Base-by-base conservation (phyloP, 1,140 invertebrate species). In the Diachasma alloeum region DNA sequence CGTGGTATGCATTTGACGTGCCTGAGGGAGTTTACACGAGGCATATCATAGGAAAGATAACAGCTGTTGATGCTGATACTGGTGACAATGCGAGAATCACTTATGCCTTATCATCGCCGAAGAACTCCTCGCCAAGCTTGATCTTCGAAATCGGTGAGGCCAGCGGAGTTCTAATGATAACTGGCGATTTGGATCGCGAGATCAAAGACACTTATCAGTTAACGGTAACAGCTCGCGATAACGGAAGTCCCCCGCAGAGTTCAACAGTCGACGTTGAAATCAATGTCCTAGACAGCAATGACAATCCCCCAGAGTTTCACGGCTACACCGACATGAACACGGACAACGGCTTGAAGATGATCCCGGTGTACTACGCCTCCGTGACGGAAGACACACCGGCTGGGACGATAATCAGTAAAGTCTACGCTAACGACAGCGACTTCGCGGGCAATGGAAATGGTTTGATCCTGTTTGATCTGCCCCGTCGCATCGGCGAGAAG, bases 341-440 rank as follows among this genome's bases (percentile, higher is more conserved):
- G 44, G 75, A 72, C 17, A 78, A 81, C 15, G 48, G 72, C 10
- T 74, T 76, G 11, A 37, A 83, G 53, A 26, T 76, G 0, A 66
- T 94, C 10, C 94, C 95, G 0, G 90, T 96, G 6, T 96, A 95
- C 80, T 93, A 92, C 78, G 92, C 93, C 0, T 92, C 92, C 8
- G 84, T 95, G 22, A 89, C 92, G 69, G 94, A 96, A 82, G 94
- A 94, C 82, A 91, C 91, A 13, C 91, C 92, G 0, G 90, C 94
- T 1, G 94, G 94, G 17, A 93, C 93, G 6, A 90, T 92, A 11
- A 92, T 97, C 0, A 91, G 92, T 2, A 91, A 91, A 86, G 92
- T 98, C 2, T 92, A 92, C 73, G 97, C 96, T 0, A 96, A 96
- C 63, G 97, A 98, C 88, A 92, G 93, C 0, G 97, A 98, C 85